Evolutionary conservation across 2,113 vertebrate species (phyloP).

Genomic region (Pterocles burchelli): DNA sequence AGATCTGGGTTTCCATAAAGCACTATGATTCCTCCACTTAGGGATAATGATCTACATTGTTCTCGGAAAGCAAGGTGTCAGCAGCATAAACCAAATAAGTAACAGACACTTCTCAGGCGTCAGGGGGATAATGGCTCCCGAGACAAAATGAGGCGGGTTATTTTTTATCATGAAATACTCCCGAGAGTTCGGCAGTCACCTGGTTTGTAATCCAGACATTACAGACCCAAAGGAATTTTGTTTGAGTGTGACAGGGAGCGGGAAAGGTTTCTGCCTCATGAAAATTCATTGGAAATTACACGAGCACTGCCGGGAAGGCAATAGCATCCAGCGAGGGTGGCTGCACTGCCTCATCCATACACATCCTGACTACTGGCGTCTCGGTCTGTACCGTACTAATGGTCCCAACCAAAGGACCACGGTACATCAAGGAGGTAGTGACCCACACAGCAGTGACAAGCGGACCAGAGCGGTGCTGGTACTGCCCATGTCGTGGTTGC

Average conservation of each 20-base stretch:
- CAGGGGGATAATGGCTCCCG: slow-evolving; percentile 7
- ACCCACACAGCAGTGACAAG: accelerated
- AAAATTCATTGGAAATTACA: slow-evolving; percentile 53
- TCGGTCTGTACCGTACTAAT: accelerated
- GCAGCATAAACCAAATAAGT: background rate
- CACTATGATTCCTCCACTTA: background rate
- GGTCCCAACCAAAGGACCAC: accelerated
- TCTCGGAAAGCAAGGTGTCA: slow-evolving; percentile 11
- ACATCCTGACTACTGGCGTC: background rate
- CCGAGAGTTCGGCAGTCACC: background rate
- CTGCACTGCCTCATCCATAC: background rate
- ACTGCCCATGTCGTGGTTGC: accelerated
- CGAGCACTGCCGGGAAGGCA: background rate
- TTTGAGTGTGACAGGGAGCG: background rate
- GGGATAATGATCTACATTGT: background rate
- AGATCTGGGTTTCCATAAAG: background rate
- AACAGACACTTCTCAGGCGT: background rate
- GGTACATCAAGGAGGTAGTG: accelerated
- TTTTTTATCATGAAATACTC: slow-evolving; percentile 22
- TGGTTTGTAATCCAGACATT: background rate
- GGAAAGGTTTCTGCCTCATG: slow-evolving; percentile 33
- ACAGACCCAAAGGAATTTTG: slow-evolving; percentile 26
- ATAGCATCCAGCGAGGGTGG: background rate
- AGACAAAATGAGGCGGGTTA: background rate
- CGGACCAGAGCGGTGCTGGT: accelerated